These are phyloP conservation scores for Fregetta grallaria DNA, from an alignment of 2,113 vertebrate species.

Conservation along the genomic window DNA sequence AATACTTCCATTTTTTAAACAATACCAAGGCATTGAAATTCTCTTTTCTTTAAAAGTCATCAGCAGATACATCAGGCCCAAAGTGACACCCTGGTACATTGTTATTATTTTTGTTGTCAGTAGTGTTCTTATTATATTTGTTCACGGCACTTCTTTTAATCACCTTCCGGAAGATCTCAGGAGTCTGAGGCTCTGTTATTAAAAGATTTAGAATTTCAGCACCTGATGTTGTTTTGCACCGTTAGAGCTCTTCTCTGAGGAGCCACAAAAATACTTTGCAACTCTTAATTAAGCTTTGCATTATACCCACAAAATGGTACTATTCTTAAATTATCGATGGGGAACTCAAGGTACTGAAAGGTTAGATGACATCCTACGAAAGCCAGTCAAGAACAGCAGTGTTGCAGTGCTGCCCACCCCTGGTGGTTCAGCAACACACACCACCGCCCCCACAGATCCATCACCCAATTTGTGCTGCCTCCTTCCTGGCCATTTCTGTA, in stretches of 20 bases:
- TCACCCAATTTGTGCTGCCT: background rate
- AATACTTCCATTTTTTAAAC: background rate
- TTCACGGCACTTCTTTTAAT: background rate
- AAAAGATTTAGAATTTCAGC: constrained; percentile 6
- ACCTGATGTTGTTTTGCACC: background rate
- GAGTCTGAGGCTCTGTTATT: background rate
- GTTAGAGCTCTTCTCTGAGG: background rate
- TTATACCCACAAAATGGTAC: background rate
- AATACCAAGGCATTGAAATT: background rate
- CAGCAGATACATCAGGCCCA: background rate
- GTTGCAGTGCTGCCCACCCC: background rate
- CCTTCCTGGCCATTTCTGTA: background rate
- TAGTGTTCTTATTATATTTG: background rate
- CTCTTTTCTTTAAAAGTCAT: background rate
- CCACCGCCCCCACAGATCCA: fast-evolving
- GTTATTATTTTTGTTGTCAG: background rate
- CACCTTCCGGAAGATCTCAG: background rate
- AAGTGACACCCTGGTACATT: background rate
- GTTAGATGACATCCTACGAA: background rate
- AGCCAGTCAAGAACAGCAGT: background rate
- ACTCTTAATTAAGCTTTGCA: background rate
- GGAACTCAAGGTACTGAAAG: background rate
- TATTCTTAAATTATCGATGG: background rate
- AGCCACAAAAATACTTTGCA: background rate
- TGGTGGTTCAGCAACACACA: background rate